Base-by-base conservation (phyloP, 2,888 invertebrate species). In the Napeogenes sylphis region DNA sequence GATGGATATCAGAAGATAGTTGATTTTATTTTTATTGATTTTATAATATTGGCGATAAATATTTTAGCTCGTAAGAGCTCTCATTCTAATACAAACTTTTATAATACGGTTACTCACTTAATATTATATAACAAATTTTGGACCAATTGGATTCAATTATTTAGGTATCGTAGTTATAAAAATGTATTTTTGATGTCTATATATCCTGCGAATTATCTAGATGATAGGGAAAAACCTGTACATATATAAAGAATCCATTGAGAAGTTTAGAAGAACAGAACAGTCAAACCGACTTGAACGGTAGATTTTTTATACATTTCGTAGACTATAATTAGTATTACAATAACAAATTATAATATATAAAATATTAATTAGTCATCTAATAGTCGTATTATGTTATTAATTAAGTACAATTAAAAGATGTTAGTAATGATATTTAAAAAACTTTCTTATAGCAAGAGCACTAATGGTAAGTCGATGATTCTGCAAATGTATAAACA, bases 401-500 rank as follows among this genome's bases (percentile, higher is more conserved):
- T 59, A 55, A 65, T 57, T 56, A 59, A 56, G 57, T 33, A 38
- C 59, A 55, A 59, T 62, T 56, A 56, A 33, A 35, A 56, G 47
- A 45, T 56, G 55, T 58, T 61, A 8, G 47, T 65, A 63, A 64
- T 62, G 65, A 63, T 67, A 56, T 54, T 56, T 56, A 53, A 55
- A 58, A 53, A 63, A 65, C 62, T 62, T 64, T 65, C 66, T 55
- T 59, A 47, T 30, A 55, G 56, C 45, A 56, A 45, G 42, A 56
- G 56, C 54, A 42, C 45, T 46, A 58, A 59, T 55, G 33, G 47
- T 56, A 54, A 51, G 47, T 56, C 30, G 56, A 64, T 64, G 64
- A 67, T 64, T 58, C 62, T 58, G 66, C 64, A 62, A 60, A 45
- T 35, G 10, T 45, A 55, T 58, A 65, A 61, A 55, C 55, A 55